Evolutionary conservation across 2,113 vertebrate genomes (phyloP).

Genomic region (Lampris incognitus): DNA sequence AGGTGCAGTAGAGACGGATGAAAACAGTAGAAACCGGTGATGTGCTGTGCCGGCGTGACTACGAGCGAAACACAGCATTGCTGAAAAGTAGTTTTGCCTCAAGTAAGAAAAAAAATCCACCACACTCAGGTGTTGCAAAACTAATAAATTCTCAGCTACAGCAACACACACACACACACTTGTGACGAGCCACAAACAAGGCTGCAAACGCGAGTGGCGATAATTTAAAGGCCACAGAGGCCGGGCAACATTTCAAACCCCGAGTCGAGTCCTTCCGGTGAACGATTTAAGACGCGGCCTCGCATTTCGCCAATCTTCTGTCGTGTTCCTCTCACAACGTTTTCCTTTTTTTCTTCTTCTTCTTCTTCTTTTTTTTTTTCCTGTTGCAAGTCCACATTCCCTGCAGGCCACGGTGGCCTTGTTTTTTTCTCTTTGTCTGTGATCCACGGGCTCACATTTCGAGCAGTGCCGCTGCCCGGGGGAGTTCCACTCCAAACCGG

Average conservation of each 20-base stretch:
- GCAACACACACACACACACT: no score
- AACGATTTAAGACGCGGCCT: slow-evolving; percentile 8
- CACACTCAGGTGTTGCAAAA: no score
- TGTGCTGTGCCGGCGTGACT: no score
- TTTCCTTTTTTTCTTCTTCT: neutral
- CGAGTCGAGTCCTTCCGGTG: neutral
- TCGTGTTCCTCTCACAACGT: neutral
- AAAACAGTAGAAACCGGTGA: neutral
- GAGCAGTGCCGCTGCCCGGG: slow-evolving; percentile 58
- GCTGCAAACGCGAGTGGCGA: no score
- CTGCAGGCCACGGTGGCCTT: slow-evolving; percentile 34
- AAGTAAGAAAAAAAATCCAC: no score
- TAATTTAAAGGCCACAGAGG: no score
- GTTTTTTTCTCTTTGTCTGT: slow-evolving; percentile 48
- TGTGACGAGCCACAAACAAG: no score
- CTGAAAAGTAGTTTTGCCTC: no score
- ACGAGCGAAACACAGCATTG: no score
- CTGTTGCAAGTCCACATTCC: slow-evolving; percentile 48
- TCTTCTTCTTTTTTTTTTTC: slow-evolving; percentile 38
- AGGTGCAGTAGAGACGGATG: neutral
- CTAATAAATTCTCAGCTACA: no score
- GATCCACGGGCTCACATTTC: slow-evolving; percentile 66
- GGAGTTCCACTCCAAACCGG: slow-evolving; percentile 61
- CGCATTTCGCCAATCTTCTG: slow-evolving; percentile 21
- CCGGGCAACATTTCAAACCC: no score